These are phyloP conservation scores for Falco concolor DNA, from an alignment of 2,797 vertebrate genomes.

Conservation along the genomic window DNA sequence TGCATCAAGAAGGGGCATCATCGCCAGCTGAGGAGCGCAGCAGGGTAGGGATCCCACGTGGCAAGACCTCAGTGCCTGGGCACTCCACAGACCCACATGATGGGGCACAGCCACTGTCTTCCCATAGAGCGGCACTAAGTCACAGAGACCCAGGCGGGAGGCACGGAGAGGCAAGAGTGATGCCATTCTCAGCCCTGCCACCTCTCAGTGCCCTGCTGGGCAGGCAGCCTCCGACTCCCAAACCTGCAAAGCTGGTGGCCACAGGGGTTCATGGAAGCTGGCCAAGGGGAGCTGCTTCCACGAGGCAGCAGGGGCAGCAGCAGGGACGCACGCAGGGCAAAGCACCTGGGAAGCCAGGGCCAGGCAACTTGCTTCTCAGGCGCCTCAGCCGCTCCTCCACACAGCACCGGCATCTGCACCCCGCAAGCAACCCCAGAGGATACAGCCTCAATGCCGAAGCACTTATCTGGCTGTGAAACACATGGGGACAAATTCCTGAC, in stretches of 20 bases:
- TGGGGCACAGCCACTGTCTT: not conserved
- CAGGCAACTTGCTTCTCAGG: not conserved
- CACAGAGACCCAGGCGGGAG: not conserved
- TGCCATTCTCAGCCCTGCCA: not conserved
- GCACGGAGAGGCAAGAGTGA: not conserved
- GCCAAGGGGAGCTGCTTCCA: not conserved
- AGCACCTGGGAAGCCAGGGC: not conserved
- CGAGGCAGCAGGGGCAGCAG: not conserved
- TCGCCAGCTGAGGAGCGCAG: not conserved
- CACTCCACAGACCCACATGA: fast-evolving
- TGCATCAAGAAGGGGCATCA: not conserved
- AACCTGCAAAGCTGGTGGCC: not conserved
- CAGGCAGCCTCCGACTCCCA: not conserved
- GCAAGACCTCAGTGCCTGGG: not conserved
- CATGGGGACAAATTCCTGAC: not conserved
- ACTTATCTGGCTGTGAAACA: not conserved
- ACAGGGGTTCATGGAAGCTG: not conserved
- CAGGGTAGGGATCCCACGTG: not conserved
- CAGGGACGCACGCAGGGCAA: not conserved
- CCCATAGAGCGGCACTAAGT: not conserved
- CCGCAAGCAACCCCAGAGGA: not conserved
- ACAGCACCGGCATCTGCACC: not conserved
- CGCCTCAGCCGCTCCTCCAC: not conserved
- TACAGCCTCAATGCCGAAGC: not conserved
- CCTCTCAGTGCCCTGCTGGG: not conserved